Evolutionary conservation across 2,797 vertebrate species (phyloP).

Genomic region (Sciurus vulgaris): DNA sequence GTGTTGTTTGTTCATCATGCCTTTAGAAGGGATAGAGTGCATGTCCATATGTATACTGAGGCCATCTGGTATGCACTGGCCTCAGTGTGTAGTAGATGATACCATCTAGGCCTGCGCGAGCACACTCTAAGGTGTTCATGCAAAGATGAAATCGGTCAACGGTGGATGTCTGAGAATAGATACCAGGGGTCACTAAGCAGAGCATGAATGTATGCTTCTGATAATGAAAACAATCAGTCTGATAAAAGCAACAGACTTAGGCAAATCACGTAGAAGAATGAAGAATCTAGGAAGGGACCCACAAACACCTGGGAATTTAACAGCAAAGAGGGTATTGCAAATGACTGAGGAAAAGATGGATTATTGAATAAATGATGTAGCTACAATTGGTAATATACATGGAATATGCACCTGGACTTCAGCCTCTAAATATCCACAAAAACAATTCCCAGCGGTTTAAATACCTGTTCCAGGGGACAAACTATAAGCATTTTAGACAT

Average conservation of each 20-base stretch:
- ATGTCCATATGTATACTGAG: neutral
- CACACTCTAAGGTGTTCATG: too few species aligned
- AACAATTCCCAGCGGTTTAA: neutral
- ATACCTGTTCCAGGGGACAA: neutral
- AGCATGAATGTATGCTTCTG: too few species aligned
- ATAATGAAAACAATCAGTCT: neutral
- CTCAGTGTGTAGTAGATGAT: accelerated
- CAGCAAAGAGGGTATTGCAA: neutral
- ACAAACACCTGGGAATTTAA: neutral
- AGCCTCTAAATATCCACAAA: neutral
- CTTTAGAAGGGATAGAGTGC: neutral
- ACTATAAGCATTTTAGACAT: neutral
- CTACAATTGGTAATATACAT: neutral
- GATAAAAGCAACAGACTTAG: accelerated
- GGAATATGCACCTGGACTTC: slow-evolving; percentile 15
- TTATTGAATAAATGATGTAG: neutral
- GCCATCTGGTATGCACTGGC: too few species aligned
- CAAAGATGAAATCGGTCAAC: neutral
- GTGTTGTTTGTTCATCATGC: neutral
- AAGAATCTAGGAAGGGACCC: neutral
- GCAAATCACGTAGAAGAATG: neutral
- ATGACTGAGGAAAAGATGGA: neutral
- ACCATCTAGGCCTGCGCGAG: neutral
- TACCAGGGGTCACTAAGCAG: too few species aligned
- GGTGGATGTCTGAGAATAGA: neutral